Evolutionary conservation across 2,113 vertebrate species (phyloP).

Genomic region (Dicaeum eximium): DNA sequence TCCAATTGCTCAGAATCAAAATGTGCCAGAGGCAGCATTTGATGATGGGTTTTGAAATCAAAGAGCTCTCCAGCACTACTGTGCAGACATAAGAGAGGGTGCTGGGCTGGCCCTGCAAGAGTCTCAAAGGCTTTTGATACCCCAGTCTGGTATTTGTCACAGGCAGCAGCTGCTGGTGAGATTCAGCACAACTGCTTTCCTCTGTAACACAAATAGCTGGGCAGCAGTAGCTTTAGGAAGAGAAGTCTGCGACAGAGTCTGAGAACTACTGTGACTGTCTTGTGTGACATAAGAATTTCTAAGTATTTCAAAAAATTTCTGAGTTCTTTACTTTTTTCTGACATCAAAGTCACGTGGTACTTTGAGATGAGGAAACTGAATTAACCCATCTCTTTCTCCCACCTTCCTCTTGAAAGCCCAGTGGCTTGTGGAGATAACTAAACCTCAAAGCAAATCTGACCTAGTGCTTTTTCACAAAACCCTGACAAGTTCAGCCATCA

Average conservation of each 20-base stretch:
- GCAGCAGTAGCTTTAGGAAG: neutral
- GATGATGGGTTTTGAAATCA: slow-evolving; percentile 35
- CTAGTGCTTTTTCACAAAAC: neutral
- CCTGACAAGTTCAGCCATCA: neutral
- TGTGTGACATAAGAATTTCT: neutral
- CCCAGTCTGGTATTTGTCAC: neutral
- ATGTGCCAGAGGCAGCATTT: neutral
- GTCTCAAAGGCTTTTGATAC: neutral
- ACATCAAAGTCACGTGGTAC: neutral
- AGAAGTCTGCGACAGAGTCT: rapidly evolving
- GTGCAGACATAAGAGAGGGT: neutral
- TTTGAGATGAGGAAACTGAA: neutral
- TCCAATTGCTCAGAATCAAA: neutral
- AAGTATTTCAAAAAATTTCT: neutral
- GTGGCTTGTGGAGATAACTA: neutral
- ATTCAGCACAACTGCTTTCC: neutral
- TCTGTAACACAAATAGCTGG: neutral
- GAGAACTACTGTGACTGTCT: neutral
- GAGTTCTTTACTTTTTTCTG: neutral
- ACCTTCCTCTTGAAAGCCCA: neutral
- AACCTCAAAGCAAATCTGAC: neutral
- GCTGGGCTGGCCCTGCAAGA: neutral
- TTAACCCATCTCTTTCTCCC: neutral
- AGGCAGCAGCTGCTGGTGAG: neutral
- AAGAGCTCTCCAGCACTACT: neutral